Evolutionary conservation across 2,797 vertebrate species (phyloP).

Genomic region (Melanotaenia pygmaea): DNA sequence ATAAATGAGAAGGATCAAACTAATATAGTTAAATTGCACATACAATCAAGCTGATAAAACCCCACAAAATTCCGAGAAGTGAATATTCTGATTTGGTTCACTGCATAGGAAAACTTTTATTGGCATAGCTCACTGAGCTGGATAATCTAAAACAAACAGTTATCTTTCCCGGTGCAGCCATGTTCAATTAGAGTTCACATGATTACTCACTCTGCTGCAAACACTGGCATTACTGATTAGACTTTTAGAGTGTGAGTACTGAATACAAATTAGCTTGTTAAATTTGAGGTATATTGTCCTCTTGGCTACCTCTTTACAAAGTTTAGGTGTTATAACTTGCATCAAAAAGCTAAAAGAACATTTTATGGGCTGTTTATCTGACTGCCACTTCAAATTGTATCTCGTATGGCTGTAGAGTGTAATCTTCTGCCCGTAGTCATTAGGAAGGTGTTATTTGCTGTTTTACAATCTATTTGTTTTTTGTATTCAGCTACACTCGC

Average conservation of each 20-base stretch:
- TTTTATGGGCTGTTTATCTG: background rate
- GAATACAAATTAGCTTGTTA: background rate
- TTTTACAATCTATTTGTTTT: background rate
- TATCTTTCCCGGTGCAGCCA: constrained; percentile 24
- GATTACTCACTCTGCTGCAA: constrained; percentile 13
- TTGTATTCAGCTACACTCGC: no score
- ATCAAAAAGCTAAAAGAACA: background rate
- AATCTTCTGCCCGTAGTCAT: background rate
- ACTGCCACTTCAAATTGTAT: background rate
- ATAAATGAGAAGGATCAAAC: background rate
- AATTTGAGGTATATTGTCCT: background rate
- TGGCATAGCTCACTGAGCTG: background rate
- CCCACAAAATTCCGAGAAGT: background rate
- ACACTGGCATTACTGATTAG: background rate
- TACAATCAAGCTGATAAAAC: constrained; percentile 4
- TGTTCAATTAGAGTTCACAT: constrained; percentile 16
- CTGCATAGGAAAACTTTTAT: constrained; percentile 6
- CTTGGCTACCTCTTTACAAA: background rate
- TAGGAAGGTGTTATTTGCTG: background rate
- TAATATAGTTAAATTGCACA: constrained; percentile 6
- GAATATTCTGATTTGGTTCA: background rate
- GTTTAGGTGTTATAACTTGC: background rate
- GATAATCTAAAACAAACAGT: constrained; percentile 10
- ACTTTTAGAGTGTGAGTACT: background rate
- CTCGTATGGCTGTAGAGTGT: background rate